Evolutionary conservation across 2,113 vertebrate species (phyloP).

Genomic region (Cyprinodon variegatus): DNA sequence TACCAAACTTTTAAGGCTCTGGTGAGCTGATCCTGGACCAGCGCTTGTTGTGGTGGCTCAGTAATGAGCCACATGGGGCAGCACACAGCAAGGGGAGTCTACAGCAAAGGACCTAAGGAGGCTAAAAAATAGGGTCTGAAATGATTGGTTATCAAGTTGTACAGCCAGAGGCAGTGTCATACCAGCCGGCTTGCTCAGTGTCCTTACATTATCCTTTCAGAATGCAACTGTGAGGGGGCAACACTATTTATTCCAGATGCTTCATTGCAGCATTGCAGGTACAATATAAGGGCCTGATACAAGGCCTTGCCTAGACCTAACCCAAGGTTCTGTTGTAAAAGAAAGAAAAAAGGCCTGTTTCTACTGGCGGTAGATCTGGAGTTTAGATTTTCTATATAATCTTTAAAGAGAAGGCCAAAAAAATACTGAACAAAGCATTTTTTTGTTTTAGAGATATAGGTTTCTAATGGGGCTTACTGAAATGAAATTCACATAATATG

Average conservation of each 20-base stretch:
- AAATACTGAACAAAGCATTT: neutral
- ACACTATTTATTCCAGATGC: conserved; percentile 23
- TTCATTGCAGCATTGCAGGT: neutral
- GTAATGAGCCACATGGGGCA: conserved; percentile 65
- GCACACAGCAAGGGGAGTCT: conserved; percentile 54
- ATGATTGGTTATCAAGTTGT: conserved; percentile 68
- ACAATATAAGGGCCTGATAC: neutral
- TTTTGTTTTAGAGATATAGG: neutral
- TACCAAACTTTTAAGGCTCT: conserved; percentile 23
- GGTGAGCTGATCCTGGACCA: conserved; percentile 64
- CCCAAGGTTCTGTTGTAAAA: neutral
- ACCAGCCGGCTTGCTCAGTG: conserved; percentile 64
- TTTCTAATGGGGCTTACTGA: neutral
- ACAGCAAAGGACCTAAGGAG: conserved; percentile 54
- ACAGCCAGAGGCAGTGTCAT: conserved; percentile 66
- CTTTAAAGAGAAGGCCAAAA: neutral
- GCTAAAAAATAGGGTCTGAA: conserved; percentile 34
- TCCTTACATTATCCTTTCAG: conserved; percentile 67
- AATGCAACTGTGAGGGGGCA: conserved; percentile 20
- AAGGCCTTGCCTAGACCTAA: conserved; percentile 2
- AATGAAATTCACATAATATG: neutral
- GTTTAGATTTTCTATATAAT: no score
- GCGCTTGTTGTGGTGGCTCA: conserved; percentile 29
- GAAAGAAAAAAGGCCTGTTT: neutral
- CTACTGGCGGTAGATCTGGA: no score